Conservation (phyloP, 1,140 invertebrate species). For the Metaphire vulgaris region DNA sequence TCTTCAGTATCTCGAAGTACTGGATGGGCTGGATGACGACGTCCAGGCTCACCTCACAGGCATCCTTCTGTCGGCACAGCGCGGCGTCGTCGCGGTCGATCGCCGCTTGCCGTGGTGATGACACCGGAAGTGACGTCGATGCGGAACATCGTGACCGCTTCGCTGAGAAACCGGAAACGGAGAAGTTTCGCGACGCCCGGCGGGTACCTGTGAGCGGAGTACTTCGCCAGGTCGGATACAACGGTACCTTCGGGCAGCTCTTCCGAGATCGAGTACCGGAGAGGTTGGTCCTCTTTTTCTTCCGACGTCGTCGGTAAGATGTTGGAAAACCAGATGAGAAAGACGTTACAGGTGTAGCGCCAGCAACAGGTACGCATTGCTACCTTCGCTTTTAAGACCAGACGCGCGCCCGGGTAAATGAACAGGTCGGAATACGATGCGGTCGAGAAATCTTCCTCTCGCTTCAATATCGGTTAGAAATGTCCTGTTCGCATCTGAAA, state of each 20-base stretch:
- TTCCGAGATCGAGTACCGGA: not conserved
- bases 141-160: constrained; percentile 17
- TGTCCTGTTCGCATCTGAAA: no score
- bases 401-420: no score
- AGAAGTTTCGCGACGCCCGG: constrained; percentile 6
- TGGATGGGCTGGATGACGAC: constrained; percentile 23
- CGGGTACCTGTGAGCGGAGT: not conserved
- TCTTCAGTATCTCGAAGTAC: constrained; percentile 28
- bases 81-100: constrained; percentile 23
- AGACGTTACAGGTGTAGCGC: no score
- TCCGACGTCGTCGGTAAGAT: no score
- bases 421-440: no score
- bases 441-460: no score
- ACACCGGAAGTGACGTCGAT: constrained; percentile 18
- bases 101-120: constrained; percentile 2
- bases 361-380: no score
- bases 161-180: constrained; percentile 18
- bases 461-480: no score
- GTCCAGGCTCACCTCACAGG: constrained; percentile 16
- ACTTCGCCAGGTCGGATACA: not conserved
- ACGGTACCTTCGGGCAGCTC: not conserved
- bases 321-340: no score
- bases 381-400: no score
- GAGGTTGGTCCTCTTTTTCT: no score
- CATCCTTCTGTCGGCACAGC: constrained; percentile 16